Percentiles rank a stretch among this genome's conserved stretches.
These are phyloP conservation scores for Apostichopus californicus DNA, from an alignment of 35 echinoderm and acorn worm genomes.

Conservation along the genomic window DNA sequence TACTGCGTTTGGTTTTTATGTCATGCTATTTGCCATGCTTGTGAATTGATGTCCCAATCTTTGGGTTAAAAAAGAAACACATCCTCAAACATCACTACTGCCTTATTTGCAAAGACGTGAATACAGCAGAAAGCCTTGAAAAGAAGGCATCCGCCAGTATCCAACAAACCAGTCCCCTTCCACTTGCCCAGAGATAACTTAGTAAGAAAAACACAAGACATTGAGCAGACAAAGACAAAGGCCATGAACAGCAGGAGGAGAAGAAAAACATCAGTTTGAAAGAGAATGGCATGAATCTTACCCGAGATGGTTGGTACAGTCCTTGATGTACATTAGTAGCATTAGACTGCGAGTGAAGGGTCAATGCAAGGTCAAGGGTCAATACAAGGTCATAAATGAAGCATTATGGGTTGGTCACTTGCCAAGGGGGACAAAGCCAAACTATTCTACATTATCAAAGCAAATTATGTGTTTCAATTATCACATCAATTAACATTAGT, in stretches of 20 bases:
- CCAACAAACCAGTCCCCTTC: too few relatives aligned
- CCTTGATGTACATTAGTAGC: conserved; percentile 29
- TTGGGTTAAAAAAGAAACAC: too few relatives aligned
- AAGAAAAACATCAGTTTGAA: background rate
- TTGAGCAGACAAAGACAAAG: too few relatives aligned
- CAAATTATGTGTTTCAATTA: background rate
- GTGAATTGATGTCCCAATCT: too few relatives aligned
- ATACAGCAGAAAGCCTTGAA: too few relatives aligned
- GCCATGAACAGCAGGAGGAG: background rate
- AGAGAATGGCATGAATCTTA: conserved; percentile 6
- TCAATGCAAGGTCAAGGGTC: conserved; percentile 35
- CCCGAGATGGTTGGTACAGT: conserved; percentile 45
- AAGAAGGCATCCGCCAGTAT: too few relatives aligned
- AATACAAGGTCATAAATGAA: background rate
- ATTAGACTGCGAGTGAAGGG: conserved; percentile 37
- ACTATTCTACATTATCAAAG: background rate
- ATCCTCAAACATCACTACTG: too few relatives aligned
- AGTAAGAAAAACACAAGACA: too few relatives aligned
- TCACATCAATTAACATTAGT: background rate
- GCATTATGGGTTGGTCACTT: background rate
- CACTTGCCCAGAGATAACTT: too few relatives aligned
- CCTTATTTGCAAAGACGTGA: too few relatives aligned
- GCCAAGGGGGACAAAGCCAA: background rate
- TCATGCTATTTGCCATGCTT: too few relatives aligned
- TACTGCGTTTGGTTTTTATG: too few relatives aligned